A percentile compares a stretch with the other conserved stretches of the same genome.
Conservation (phyloP, 2,888 invertebrate genomes). For the Hyppa rectilinea region DNA sequence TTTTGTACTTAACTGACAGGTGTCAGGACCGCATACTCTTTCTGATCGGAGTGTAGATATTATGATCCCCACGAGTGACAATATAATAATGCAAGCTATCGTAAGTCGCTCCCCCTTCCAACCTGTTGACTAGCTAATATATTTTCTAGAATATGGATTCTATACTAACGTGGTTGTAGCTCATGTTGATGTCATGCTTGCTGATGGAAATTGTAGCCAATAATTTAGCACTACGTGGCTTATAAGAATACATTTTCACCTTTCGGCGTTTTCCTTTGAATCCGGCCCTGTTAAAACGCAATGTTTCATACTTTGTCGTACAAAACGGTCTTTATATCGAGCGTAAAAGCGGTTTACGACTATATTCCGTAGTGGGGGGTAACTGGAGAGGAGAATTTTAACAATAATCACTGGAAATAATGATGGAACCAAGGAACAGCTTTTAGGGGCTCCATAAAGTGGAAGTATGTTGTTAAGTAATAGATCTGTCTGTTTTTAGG, state of each 20-base stretch:
- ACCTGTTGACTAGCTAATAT: background rate
- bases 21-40: too few species aligned
- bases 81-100: too few species aligned
- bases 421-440: slow-evolving; percentile 41
- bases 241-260: background rate
- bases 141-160: background rate
- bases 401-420: slow-evolving; percentile 62
- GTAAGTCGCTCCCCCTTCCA: background rate
- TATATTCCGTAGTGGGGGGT: slow-evolving; percentile 35
- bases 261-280: background rate
- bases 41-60: too few species aligned
- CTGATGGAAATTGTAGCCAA: background rate
- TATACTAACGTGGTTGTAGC: background rate
- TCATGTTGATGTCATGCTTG: too few species aligned
- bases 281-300: slow-evolving; percentile 50
- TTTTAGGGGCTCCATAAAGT: slow-evolving; percentile 45
- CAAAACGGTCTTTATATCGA: slow-evolving; percentile 66
- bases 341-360: slow-evolving; percentile 70
- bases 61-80: background rate
- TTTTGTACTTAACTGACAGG: too few species aligned
- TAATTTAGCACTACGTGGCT: background rate
- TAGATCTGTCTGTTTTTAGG: slow-evolving; percentile 9
- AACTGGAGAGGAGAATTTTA: slow-evolving; percentile 35
- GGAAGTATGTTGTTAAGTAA: slow-evolving; percentile 33
- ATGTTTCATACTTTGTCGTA: slow-evolving; percentile 66